A percentile compares a stretch with the other conserved stretches of the same genome.
phyloP scores from a whole-genome alignment of 2,113 vertebrate species.

The Actenoides hombroni region DNA sequence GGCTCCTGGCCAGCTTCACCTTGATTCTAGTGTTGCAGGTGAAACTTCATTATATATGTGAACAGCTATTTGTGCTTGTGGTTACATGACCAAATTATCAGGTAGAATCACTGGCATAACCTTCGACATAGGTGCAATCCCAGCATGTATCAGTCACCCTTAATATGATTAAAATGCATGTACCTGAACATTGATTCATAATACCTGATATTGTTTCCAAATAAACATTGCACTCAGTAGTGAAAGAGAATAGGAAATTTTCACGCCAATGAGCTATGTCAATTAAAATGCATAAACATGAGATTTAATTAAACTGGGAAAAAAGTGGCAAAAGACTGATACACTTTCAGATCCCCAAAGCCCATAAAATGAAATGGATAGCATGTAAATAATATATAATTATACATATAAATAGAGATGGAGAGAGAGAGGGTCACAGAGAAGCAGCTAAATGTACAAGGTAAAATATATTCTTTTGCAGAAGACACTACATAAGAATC shows the following conservation, averaged over 20 bases:
- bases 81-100: neutral
- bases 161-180: neutral
- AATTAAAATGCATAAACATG: slow-evolving; percentile 37
- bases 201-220: slow-evolving; percentile 13
- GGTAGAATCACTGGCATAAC: neutral
- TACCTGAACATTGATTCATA: neutral
- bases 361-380: neutral
- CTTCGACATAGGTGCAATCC: neutral
- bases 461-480: neutral
- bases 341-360: neutral
- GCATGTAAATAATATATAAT: neutral
- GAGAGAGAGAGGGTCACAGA: neutral
- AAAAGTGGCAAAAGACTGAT: slow-evolving; percentile 1
- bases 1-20: neutral
- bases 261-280: slow-evolving; percentile 12
- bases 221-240: neutral
- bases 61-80: slow-evolving; percentile 7
- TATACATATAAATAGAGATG: neutral
- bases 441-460: neutral
- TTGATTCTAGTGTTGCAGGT: slow-evolving; percentile 1
- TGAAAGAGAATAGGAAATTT: neutral
- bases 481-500: neutral
- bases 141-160: neutral
- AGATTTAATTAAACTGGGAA: slow-evolving; percentile 53
- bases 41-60: neutral